A percentile compares a stretch with the other conserved stretches of the same genome.
Evolutionary conservation across 2,113 vertebrate species (phyloP).

Genomic region (Butastur rufipennis): DNA sequence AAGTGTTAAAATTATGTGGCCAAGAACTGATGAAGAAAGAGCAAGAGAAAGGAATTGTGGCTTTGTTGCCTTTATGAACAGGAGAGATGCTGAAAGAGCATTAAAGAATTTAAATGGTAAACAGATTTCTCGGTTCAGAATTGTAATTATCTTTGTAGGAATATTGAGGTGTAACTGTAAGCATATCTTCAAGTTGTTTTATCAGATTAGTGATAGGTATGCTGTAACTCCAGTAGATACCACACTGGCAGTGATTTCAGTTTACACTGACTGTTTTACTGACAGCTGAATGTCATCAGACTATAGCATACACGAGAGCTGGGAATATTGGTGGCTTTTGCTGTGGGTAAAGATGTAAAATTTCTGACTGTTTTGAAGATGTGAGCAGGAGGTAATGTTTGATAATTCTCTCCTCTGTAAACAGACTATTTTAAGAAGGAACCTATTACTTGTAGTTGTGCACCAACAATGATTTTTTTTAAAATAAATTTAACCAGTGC

Average conservation of each 20-base stretch:
- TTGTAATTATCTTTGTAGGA: not conserved
- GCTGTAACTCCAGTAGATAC: not conserved
- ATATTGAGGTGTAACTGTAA: not conserved
- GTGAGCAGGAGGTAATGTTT: not conserved
- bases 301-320: not conserved
- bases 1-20: conserved; percentile 99
- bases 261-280: not conserved
- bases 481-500: not conserved
- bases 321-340: not conserved
- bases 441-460: not conserved
- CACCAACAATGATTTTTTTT: not conserved
- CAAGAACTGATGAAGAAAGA: conserved; percentile 97
- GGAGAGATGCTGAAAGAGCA: conserved; percentile 97
- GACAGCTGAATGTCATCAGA: not conserved
- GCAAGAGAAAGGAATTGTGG: conserved; percentile 98
- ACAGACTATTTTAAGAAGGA: not conserved
- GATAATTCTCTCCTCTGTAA: not conserved
- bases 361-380: not conserved
- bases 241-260: not conserved
- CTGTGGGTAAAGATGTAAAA: not conserved
- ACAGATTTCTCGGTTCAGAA: not conserved
- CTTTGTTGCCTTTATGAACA: conserved; percentile 99
- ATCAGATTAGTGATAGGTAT: not conserved
- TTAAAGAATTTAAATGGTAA: conserved; percentile 96
- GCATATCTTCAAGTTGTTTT: not conserved